Evolutionary conservation across 2,797 vertebrate genomes (phyloP).

Genomic region (Hypotaenidia philippensis): DNA sequence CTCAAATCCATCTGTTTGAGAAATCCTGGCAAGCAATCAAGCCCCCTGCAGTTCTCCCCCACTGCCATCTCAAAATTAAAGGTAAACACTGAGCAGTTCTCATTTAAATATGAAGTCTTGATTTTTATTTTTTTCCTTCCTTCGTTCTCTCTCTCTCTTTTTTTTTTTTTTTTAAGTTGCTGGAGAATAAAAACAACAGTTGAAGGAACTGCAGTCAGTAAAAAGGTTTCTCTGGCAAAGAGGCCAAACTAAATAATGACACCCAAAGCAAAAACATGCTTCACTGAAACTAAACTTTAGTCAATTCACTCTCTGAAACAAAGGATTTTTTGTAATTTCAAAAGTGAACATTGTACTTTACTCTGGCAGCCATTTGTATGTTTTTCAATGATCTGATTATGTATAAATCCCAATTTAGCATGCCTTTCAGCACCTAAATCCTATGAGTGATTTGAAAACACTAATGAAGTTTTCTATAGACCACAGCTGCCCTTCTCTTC

Average conservation of each 20-base stretch:
- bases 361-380: slow-evolving; percentile 80
- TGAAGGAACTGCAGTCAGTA: slow-evolving; percentile 73
- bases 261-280: slow-evolving; percentile 86
- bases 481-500: slow-evolving; percentile 63
- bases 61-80: slow-evolving; percentile 75
- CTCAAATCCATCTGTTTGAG: slow-evolving; percentile 75
- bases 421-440: slow-evolving; percentile 82
- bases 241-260: slow-evolving; percentile 86
- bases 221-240: slow-evolving; percentile 77
- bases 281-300: slow-evolving; percentile 82
- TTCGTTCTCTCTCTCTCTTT: too few species aligned
- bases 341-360: slow-evolving; percentile 84
- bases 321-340: slow-evolving; percentile 85
- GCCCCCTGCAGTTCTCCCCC: slow-evolving; percentile 67
- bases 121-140: background rate
- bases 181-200: slow-evolving; percentile 79
- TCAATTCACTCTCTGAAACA: slow-evolving; percentile 82
- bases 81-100: slow-evolving; percentile 72
- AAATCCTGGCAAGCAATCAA: slow-evolving; percentile 75
- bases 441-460: slow-evolving; percentile 81
- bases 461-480: slow-evolving; percentile 74
- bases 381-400: slow-evolving; percentile 84
- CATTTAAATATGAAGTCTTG: slow-evolving; percentile 75
- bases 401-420: slow-evolving; percentile 80
- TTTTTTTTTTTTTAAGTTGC: slow-evolving; percentile 11